Evolutionary conservation across 2,888 invertebrate species (phyloP).

Genomic region (Catocala fraxini): DNA sequence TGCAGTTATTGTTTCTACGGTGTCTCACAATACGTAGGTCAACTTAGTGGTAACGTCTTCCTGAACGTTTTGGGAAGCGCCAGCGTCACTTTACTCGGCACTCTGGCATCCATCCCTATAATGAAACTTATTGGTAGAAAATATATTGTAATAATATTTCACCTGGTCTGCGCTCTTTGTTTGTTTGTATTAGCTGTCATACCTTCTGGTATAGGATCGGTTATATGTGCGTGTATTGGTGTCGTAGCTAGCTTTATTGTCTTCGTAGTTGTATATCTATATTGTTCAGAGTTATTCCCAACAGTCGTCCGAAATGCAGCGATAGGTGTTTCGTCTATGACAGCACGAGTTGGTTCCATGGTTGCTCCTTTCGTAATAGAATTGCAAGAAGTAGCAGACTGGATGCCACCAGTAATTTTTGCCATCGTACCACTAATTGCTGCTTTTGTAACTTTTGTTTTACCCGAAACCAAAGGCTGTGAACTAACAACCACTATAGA

Average conservation of each 20-base stretch:
- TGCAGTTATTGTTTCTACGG: slow-evolving; percentile 94
- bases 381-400: slow-evolving; percentile 78
- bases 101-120: slow-evolving; percentile 88
- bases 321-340: slow-evolving; percentile 95
- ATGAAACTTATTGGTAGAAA: slow-evolving; percentile 90
- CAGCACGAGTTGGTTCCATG: slow-evolving; percentile 95
- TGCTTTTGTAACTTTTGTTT: slow-evolving; percentile 83
- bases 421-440: slow-evolving; percentile 90
- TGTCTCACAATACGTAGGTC: slow-evolving; percentile 93
- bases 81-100: slow-evolving; percentile 87
- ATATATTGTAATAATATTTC: slow-evolving; percentile 89
- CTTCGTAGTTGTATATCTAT: slow-evolving; percentile 95
- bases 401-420: slow-evolving; percentile 91
- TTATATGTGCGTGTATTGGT: slow-evolving; percentile 90
- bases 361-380: slow-evolving; percentile 93
- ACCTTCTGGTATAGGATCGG: slow-evolving; percentile 74
- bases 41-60: slow-evolving; percentile 93
- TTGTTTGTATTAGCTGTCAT: slow-evolving; percentile 88
- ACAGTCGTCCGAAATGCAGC: slow-evolving; percentile 96
- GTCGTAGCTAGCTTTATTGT: slow-evolving; percentile 94
- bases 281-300: slow-evolving; percentile 95
- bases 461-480: slow-evolving; percentile 94
- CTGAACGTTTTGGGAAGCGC: slow-evolving; percentile 94
- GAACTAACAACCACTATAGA: slow-evolving; percentile 93
- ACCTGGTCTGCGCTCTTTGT: slow-evolving; percentile 88